phyloP scores from a whole-genome alignment of 2,113 vertebrate species.

The Chaetorhynchus papuensis region DNA sequence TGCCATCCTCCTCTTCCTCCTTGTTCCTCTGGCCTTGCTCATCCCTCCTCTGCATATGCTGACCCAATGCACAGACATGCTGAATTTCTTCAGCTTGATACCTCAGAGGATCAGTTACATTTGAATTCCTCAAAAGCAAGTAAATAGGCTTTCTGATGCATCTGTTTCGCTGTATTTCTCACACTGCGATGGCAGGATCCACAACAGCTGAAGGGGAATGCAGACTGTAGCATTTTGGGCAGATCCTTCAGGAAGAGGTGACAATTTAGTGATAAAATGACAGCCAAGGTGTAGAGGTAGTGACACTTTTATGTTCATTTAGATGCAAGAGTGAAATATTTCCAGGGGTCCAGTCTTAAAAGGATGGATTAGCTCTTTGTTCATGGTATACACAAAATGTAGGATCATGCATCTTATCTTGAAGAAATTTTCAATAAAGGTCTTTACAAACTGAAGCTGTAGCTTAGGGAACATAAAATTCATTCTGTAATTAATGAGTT shows the following conservation, averaged over 20 bases:
- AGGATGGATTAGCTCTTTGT: neutral
- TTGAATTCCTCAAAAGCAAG: neutral
- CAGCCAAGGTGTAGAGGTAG: neutral
- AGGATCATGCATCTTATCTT: neutral
- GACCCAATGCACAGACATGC: neutral
- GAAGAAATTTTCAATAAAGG: neutral
- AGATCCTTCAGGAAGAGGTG: neutral
- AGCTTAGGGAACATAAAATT: neutral
- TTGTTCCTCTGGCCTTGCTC: neutral
- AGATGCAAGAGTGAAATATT: neutral
- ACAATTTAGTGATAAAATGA: neutral
- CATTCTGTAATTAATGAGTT: neutral
- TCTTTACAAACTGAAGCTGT: neutral
- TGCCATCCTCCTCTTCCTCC: accelerated
- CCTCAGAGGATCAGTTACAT: neutral
- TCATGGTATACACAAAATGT: neutral
- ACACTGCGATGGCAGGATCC: neutral
- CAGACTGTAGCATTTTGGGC: neutral
- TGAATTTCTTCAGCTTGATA: neutral
- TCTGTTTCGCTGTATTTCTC: neutral
- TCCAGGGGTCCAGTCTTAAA: neutral
- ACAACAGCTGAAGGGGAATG: neutral
- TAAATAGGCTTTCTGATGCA: neutral
- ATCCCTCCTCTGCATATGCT: neutral
- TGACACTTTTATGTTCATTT: neutral